phyloP scores from a whole-genome alignment of 1,140 invertebrate species.

The Saccostrea glomerata region DNA sequence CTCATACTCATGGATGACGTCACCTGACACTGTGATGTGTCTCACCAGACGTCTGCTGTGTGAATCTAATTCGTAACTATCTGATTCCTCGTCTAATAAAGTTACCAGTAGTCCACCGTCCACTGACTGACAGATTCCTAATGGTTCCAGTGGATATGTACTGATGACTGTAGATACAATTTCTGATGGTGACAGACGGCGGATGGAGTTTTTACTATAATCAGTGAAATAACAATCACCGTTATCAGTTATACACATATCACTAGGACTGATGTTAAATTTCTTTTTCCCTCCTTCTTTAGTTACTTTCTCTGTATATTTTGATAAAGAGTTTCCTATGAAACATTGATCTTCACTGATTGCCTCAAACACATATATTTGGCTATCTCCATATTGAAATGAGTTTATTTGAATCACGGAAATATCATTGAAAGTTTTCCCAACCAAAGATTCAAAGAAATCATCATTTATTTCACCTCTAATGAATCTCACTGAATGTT shows the following conservation, averaged over 20 bases:
- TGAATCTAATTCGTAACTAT: background rate
- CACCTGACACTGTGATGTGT: background rate
- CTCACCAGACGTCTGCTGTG: background rate
- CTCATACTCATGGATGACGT: background rate
- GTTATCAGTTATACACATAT: background rate
- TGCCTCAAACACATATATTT: background rate
- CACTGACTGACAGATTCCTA: background rate
- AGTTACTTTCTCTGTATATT: too few species aligned
- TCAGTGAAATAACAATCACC: background rate
- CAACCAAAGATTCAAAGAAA: background rate
- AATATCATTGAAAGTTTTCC: background rate
- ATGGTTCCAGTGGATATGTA: background rate
- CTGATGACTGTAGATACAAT: background rate
- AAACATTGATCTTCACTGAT: background rate
- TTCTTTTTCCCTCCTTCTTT: too few species aligned
- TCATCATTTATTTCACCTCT: background rate
- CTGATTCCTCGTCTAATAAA: background rate
- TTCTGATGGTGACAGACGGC: background rate
- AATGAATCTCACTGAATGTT: too few species aligned
- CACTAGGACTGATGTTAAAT: background rate
- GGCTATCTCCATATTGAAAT: background rate
- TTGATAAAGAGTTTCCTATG: background rate
- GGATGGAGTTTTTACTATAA: background rate
- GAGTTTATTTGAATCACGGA: background rate
- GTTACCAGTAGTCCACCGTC: background rate